phyloP scores from a whole-genome alignment of 2,888 invertebrate genomes.

The Acleris literana region DNA sequence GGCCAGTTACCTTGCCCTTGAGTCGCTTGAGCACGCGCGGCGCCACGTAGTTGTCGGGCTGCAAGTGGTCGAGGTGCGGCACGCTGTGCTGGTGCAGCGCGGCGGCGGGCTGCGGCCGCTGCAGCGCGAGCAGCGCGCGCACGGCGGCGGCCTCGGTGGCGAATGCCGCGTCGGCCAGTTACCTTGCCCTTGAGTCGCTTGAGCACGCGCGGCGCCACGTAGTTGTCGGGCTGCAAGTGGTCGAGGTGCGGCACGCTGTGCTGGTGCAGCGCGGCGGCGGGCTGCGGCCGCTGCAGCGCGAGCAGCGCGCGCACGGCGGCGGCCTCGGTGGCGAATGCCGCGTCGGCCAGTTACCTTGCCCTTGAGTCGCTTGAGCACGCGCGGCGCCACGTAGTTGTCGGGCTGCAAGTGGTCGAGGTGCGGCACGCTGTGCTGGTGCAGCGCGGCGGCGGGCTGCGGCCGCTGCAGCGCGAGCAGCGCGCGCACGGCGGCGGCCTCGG shows the following conservation, averaged over 20 bases:
- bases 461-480: slow-evolving; percentile 90
- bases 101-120: slow-evolving; percentile 93
- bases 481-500: neutral
- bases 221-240: slow-evolving; percentile 94
- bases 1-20: slow-evolving; percentile 87
- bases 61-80: slow-evolving; percentile 85
- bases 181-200: slow-evolving; percentile 94
- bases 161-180: slow-evolving; percentile 37
- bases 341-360: slow-evolving; percentile 84
- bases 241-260: slow-evolving; percentile 83
- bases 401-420: slow-evolving; percentile 88
- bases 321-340: neutral
- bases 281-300: slow-evolving; percentile 95
- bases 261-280: slow-evolving; percentile 93
- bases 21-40: slow-evolving; percentile 93
- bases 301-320: slow-evolving; percentile 60
- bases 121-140: slow-evolving; percentile 86
- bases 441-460: slow-evolving; percentile 92
- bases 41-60: slow-evolving; percentile 95
- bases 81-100: slow-evolving; percentile 92
- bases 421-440: slow-evolving; percentile 90
- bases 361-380: slow-evolving; percentile 93
- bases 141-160: neutral
- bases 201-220: slow-evolving; percentile 93
- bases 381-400: slow-evolving; percentile 94